phyloP scores from a whole-genome alignment of 2,888 invertebrate species.

The Agrilus mali region DNA sequence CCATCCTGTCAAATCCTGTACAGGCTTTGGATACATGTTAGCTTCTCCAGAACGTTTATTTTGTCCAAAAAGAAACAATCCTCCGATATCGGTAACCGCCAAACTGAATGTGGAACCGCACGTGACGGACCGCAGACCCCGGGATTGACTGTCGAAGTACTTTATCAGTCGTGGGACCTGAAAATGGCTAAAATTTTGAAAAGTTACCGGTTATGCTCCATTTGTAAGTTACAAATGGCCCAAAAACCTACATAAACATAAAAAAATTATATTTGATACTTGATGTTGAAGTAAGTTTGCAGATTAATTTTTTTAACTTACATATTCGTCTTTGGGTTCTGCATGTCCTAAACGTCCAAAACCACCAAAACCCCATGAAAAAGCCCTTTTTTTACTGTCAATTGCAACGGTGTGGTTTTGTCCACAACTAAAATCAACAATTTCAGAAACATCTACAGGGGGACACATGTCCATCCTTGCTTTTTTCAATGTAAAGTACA shows the following conservation, averaged over 20 bases:
- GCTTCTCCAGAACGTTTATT: constrained; percentile 89
- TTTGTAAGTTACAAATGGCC: too few species aligned
- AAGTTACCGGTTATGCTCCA: too few species aligned
- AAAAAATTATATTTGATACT: too few species aligned
- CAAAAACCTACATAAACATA: too few species aligned
- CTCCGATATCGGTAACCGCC: constrained; percentile 66
- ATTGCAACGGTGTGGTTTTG: constrained; percentile 84
- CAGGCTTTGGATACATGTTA: constrained; percentile 92
- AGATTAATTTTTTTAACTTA: constrained; percentile 38
- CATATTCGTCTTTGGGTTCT: constrained; percentile 83
- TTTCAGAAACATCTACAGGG: constrained; percentile 78
- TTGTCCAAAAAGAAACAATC: constrained; percentile 76
- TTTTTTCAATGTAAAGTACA: constrained; percentile 76
- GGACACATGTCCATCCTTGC: constrained; percentile 70
- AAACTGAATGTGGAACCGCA: constrained; percentile 83
- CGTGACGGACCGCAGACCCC: constrained; percentile 68
- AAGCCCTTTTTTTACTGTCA: constrained; percentile 79
- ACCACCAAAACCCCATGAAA: constrained; percentile 93
- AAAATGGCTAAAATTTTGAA: constrained; percentile 2
- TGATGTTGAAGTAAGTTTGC: background rate
- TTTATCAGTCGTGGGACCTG: constrained; percentile 61
- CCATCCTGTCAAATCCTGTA: constrained; percentile 91
- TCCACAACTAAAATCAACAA: constrained; percentile 84
- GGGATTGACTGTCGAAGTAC: constrained; percentile 73
- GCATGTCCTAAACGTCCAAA: constrained; percentile 89